A percentile compares a stretch with the other conserved stretches of the same genome.
phyloP scores from a whole-genome alignment of 1,140 invertebrate species.

The Drosophila fuyamai region DNA sequence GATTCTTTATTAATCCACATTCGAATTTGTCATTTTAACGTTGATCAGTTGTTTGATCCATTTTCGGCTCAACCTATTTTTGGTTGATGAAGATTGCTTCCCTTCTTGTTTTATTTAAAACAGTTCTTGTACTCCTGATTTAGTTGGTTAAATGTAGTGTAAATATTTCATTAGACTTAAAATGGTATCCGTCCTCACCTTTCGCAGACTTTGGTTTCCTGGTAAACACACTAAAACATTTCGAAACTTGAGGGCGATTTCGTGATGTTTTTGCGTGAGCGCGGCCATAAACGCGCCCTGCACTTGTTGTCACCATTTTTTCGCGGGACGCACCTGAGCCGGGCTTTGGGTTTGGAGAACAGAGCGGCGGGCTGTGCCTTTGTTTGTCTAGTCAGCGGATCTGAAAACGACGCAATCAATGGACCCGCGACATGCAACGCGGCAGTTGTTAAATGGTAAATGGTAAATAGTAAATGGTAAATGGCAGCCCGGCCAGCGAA shows the following conservation, averaged over 20 bases:
- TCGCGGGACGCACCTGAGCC: slow-evolving; percentile 19
- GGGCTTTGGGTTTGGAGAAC: slow-evolving; percentile 7
- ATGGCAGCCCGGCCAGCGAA: slow-evolving; percentile 36
- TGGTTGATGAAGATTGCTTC: too few relatives aligned
- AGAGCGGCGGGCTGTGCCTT: slow-evolving; percentile 16
- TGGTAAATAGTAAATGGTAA: slow-evolving; percentile 32
- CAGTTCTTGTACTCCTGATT: too few relatives aligned
- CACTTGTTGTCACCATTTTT: slow-evolving; percentile 36
- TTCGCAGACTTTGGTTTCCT: background rate
- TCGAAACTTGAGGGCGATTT: slow-evolving; percentile 7
- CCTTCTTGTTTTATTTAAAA: too few relatives aligned
- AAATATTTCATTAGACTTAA: background rate
- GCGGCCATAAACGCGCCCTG: slow-evolving; percentile 37
- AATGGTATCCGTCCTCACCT: background rate
- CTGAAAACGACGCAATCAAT: slow-evolving; percentile 52
- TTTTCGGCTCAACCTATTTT: too few relatives aligned
- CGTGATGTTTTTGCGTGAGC: slow-evolving; percentile 24
- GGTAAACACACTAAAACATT: background rate
- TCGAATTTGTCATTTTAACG: too few relatives aligned
- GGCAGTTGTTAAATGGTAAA: slow-evolving; percentile 36
- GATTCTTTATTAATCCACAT: too few relatives aligned
- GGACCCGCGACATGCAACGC: slow-evolving; percentile 55
- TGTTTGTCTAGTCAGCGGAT: slow-evolving; percentile 58
- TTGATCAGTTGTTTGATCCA: too few relatives aligned
- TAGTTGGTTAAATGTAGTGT: too few relatives aligned